phyloP scores from a whole-genome alignment of 1,140 invertebrate species.

The Hylaeus volcanicus region DNA sequence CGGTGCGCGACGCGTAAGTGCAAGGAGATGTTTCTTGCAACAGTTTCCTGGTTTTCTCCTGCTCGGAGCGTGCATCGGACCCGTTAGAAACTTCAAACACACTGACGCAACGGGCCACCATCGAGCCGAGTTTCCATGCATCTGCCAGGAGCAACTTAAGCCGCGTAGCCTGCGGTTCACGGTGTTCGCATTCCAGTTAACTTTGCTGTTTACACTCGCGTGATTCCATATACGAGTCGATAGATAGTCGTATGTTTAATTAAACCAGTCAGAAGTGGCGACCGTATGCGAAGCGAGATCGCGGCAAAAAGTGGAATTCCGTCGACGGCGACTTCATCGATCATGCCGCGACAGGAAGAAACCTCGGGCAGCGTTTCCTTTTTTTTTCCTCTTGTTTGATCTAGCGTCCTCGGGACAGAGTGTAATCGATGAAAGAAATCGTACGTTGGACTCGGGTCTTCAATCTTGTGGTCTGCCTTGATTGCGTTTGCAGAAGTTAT shows the following conservation, averaged over 20 bases:
- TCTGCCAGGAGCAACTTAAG: background rate
- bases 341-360: background rate
- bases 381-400: background rate
- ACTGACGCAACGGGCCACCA: background rate
- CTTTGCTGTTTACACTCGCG: constrained; percentile 14
- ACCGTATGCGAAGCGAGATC: background rate
- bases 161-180: constrained; percentile 25
- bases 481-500: no score
- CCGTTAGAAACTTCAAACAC: background rate
- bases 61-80: background rate
- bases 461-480: no score
- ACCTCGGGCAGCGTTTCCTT: no score
- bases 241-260: constrained; percentile 21
- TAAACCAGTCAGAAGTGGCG: background rate
- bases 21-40: background rate
- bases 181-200: constrained; percentile 39
- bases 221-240: constrained; percentile 5
- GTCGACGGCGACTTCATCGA: constrained; percentile 20
- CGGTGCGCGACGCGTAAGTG: background rate
- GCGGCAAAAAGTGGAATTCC: background rate
- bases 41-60: constrained; percentile 7
- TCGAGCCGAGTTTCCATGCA: constrained; percentile 1
- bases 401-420: no score
- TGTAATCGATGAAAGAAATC: no score
- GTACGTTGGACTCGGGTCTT: no score